A percentile compares a stretch with the other conserved stretches of the same genome.
Conservation (phyloP, 1,140 invertebrate species). For the Drosophila baimaii region DNA sequence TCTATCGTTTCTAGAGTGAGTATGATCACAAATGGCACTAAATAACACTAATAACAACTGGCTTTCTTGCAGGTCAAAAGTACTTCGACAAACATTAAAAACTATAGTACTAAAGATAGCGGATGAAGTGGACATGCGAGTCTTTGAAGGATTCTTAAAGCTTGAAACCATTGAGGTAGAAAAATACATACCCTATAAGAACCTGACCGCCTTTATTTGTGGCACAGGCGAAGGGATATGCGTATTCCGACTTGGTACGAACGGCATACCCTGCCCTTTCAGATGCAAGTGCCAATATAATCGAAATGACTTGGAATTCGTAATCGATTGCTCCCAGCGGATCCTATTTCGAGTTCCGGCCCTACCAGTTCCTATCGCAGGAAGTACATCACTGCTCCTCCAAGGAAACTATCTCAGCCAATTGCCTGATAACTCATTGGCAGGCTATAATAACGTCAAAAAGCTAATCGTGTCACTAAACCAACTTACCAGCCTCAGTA, state of each 20-base stretch:
- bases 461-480: constrained; percentile 7
- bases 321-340: neutral
- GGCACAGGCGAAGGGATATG: neutral
- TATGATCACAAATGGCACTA: neutral
- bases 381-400: neutral
- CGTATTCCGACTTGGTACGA: neutral
- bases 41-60: too few relatives aligned
- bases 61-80: constrained; percentile 3
- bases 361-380: constrained; percentile 1
- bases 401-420: neutral
- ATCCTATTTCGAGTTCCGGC: neutral
- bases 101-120: neutral
- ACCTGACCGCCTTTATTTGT: constrained; percentile 7
- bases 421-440: constrained; percentile 1
- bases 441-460: constrained; percentile 2
- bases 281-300: constrained; percentile 1
- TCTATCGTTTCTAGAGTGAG: constrained; percentile 2
- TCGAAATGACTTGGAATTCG: neutral
- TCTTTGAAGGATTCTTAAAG: neutral
- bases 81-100: neutral
- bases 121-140: neutral
- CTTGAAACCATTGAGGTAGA: constrained; percentile 1
- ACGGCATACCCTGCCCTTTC: neutral
- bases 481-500: constrained; percentile 1
- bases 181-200: neutral